Percentiles rank a stretch among this genome's conserved stretches.
Evolutionary conservation across 2,888 invertebrate species (phyloP).

Genomic region (Ariolimax columbianus): DNA sequence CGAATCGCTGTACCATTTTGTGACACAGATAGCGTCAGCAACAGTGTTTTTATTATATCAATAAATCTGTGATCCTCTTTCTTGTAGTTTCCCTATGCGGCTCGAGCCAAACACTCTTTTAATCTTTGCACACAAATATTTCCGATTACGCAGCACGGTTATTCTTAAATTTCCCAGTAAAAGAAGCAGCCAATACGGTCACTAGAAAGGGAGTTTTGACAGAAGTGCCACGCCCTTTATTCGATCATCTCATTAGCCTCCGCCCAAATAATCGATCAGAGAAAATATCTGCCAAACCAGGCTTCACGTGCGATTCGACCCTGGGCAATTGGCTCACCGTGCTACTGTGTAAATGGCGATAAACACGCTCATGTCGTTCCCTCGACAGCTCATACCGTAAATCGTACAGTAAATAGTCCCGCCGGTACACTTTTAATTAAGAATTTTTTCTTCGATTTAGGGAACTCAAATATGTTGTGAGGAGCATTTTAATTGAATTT

Average conservation of each 20-base stretch:
- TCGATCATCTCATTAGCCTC: constrained; percentile 5
- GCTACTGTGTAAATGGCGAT: background rate
- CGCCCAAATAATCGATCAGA: constrained; percentile 3
- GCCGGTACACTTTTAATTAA: background rate
- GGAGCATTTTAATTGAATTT: background rate
- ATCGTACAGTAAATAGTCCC: constrained; percentile 22
- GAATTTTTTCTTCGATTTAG: background rate
- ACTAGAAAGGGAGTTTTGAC: background rate
- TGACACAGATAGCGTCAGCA: background rate
- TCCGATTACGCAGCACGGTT: background rate
- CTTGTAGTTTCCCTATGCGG: too few relatives aligned
- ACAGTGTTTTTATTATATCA: background rate
- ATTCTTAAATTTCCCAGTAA: background rate
- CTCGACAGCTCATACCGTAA: constrained; percentile 11
- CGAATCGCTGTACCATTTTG: background rate
- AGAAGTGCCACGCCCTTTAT: background rate
- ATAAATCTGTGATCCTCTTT: background rate
- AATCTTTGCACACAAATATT: background rate
- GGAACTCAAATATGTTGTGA: background rate
- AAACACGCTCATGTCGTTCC: background rate
- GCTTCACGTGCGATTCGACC: background rate
- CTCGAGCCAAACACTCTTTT: background rate
- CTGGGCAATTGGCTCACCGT: background rate
- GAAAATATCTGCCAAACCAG: background rate
- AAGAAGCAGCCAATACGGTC: background rate